Base-by-base conservation (phyloP, 2,797 vertebrate genomes). In the Falco rusticolus region DNA sequence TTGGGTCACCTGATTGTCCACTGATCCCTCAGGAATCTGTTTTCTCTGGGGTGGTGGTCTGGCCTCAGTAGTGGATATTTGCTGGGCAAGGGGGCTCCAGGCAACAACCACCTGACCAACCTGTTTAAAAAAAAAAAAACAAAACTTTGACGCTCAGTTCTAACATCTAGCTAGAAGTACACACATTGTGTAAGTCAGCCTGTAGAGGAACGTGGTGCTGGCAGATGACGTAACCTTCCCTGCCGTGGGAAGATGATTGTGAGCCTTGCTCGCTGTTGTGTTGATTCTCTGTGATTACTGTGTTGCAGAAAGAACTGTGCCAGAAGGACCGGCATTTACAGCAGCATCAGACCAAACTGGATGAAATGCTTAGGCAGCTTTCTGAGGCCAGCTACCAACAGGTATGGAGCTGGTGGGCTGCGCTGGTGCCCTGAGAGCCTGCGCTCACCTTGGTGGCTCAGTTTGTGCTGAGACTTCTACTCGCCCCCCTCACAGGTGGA, bases 281-380 rank as follows among this genome's bases (percentile, higher is more conserved):
- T 75, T 90, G 77, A 80, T 64, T 29, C 31, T 78, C 39, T 50
- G 16, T 16, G 51, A 7, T 91, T 29, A 11, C 6, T 82, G 75
- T 87, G 57, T 94, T 97, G 93, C 98, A 99, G 99, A 99, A 99
- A 93, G 99, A 99, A 75, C 90, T 98, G 43, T 98, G 98, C 69
- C 99, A 99, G 98, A 99, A 99, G 96, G 99, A 99, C 24, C 96
- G 98, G 64, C 98, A 99, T 22, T 69, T 99, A 76, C 99, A 99
- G 95, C 99, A 99, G 92, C 98, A 99, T 77, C 99, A 99, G 97
- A 97, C 89, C 92, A 99, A 98, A 93, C 96, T 99, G 93, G 99
- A 99, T 28, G 99, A 99, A 82, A 97, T 98, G 71, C 98, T 98
- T 59, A 97, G 98, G 77, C 99, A 98, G 97, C 98, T 98, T 60